Conservation (phyloP, 1,140 invertebrate genomes). For the Globodera ellingtonae region DNA sequence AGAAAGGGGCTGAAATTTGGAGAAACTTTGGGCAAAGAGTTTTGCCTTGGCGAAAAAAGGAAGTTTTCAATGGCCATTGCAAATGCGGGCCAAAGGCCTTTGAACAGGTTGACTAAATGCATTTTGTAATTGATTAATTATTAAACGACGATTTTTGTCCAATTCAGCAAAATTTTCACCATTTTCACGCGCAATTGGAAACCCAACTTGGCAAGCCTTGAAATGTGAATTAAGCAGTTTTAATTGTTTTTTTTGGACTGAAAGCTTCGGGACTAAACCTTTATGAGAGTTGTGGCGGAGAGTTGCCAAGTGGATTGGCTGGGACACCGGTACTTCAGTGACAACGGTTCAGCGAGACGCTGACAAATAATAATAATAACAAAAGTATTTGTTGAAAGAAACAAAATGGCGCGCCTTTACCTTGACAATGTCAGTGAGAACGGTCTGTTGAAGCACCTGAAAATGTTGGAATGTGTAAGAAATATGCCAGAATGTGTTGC, state of each 20-base stretch:
- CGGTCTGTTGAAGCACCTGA: slow-evolving; percentile 38
- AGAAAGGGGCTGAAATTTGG: slow-evolving; percentile 59
- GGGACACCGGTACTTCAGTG: slow-evolving; percentile 81
- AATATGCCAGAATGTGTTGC: background rate
- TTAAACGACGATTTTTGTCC: slow-evolving; percentile 58
- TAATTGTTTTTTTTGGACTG: too few relatives aligned
- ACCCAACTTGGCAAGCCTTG: slow-evolving; percentile 74
- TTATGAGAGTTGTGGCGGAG: slow-evolving; percentile 78
- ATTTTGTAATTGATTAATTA: slow-evolving; percentile 43
- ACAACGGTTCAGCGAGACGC: slow-evolving; percentile 70
- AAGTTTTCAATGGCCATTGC: slow-evolving; percentile 85
- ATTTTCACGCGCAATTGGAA: slow-evolving; percentile 82
- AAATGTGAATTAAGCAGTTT: background rate
- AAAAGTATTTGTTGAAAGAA: background rate
- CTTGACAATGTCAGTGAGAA: slow-evolving; percentile 56
- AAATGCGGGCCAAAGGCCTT: slow-evolving; percentile 78
- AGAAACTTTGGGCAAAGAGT: background rate
- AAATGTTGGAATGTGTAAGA: background rate
- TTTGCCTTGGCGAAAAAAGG: slow-evolving; percentile 74
- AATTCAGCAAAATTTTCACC: slow-evolving; percentile 65
- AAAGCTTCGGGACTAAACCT: slow-evolving; percentile 67
- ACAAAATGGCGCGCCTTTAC: slow-evolving; percentile 25
- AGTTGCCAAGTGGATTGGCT: slow-evolving; percentile 83
- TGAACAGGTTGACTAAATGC: slow-evolving; percentile 66
- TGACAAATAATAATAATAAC: slow-evolving; percentile 24